Conservation (phyloP, 2,113 vertebrate genomes). For the Bucco capensis region DNA sequence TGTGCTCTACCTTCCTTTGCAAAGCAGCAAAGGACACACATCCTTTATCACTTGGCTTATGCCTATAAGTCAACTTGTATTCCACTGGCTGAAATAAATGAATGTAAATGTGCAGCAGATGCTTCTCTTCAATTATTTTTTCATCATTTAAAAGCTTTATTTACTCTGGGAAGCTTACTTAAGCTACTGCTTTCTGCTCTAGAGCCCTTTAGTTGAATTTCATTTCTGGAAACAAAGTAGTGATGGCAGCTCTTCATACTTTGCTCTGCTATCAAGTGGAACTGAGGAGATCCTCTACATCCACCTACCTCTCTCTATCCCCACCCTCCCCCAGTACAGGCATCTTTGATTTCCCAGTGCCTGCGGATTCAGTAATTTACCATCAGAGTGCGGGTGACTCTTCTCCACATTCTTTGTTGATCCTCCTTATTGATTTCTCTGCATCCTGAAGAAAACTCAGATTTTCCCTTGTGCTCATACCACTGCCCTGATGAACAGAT, state of each 20-base stretch:
- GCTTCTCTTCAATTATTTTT: not conserved
- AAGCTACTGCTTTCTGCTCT: not conserved
- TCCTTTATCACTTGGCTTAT: not conserved
- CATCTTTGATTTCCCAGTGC: not conserved
- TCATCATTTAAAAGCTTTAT: not conserved
- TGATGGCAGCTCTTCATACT: not conserved
- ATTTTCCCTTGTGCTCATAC: not conserved
- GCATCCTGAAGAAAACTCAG: not conserved
- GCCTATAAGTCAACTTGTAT: not conserved
- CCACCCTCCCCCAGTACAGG: not conserved
- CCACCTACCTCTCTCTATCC: fast-evolving
- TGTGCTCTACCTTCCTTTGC: not conserved
- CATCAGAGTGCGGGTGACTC: not conserved
- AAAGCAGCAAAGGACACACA: not conserved
- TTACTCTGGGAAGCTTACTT: not conserved
- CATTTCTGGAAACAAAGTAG: not conserved
- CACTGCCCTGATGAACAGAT: not conserved
- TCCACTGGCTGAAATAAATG: not conserved
- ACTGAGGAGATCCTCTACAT: not conserved
- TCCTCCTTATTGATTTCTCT: not conserved
- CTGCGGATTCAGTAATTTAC: not conserved
- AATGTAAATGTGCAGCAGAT: not conserved
- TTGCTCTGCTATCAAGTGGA: not conserved
- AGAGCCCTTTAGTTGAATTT: not conserved
- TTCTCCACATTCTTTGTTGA: not conserved